Conservation (phyloP, 2,113 vertebrate species). For the Malurus elegans region DNA sequence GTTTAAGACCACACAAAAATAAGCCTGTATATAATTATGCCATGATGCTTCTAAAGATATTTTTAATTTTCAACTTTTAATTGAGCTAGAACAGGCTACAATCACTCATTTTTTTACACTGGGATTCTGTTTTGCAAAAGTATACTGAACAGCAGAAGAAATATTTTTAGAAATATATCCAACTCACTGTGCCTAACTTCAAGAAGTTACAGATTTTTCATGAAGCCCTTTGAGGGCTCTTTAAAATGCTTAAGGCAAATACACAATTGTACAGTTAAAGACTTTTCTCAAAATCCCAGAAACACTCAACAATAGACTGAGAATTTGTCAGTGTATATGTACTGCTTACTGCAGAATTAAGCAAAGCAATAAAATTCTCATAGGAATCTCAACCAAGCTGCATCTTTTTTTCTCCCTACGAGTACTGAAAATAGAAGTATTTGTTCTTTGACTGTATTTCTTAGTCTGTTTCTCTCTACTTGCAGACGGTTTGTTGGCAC, state of each 20-base stretch:
- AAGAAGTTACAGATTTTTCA: not conserved
- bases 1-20: not conserved
- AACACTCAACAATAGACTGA: not conserved
- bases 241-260: not conserved
- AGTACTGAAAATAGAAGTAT: not conserved
- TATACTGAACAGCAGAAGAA: not conserved
- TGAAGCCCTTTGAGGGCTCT: not conserved
- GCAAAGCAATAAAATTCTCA: not conserved
- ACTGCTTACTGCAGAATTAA: not conserved
- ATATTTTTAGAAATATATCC: not conserved
- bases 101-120: not conserved
- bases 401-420: not conserved
- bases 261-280: not conserved
- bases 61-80: not conserved
- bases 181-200: not conserved
- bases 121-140: not conserved
- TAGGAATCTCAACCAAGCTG: not conserved
- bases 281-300: not conserved
- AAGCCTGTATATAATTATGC: not conserved
- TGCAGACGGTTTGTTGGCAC: not conserved
- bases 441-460: not conserved
- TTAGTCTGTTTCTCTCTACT: not conserved
- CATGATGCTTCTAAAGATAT: not conserved
- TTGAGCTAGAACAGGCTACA: not conserved
- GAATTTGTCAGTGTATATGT: no score